Evolutionary conservation across 1,140 invertebrate genomes (phyloP), one percentile per base, ranked within the genome.

Genomic region (Diplogasteroides magnus): DNA sequence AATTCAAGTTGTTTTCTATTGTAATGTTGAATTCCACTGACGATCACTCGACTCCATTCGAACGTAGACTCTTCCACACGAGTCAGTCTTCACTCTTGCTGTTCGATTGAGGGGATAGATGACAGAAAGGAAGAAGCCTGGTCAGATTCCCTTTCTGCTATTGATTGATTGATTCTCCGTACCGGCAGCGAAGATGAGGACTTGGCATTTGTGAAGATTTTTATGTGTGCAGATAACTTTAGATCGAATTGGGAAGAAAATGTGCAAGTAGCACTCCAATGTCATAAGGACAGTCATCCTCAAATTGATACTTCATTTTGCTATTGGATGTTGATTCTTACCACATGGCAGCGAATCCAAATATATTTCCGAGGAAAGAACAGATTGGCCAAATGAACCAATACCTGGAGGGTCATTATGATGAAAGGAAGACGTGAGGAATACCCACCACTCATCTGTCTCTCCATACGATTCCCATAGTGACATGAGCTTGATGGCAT

Each of bases 201-300:
- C 37, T 48, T 31, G 2, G 29, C 15, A 32, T 23, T n/a, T 48
- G 11, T 26, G 60, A n/a, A 72, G 64, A 57, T 79, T 79, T 55
- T 68, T 23, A 55, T 78, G 79, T 0, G 78, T 81, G 57, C 78
- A 79, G 31, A 79, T 29, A 61, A 48, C 56, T 64, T 79, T 81
- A 1, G 79, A 79, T 37, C 71, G 64, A 31, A 58, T 61, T 0
- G 78, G 78, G 29, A 71, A 74, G 37, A 81, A 78, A 3, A 81
- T 69, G 64, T 79, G 78, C 26, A 79, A 57, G 64, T 81, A 79
- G 56, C 76, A 78, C 59, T 78, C 77, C 6, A 71, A 68, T 26
- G 78, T 80, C 78, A 78, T 78, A 25, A 78, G 59, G 3, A 79
- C 78, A 11, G 79, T 79, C n/a, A 79, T 29, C 78, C 73, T 74